phyloP scores from a whole-genome alignment of 23 tunicate genomes.

The Phallusia fumigata region DNA sequence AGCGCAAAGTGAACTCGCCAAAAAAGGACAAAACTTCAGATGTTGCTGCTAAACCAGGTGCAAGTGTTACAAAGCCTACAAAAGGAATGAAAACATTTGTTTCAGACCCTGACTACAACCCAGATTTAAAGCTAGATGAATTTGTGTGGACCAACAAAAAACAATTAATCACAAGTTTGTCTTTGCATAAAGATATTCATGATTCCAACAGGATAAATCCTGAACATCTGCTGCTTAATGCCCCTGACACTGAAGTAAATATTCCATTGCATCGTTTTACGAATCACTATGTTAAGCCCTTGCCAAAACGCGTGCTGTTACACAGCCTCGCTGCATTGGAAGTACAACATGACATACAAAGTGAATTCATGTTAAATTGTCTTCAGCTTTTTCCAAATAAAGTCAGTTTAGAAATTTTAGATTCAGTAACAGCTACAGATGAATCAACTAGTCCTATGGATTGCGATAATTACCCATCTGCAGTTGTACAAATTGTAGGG shows the following conservation, averaged over 20 bases:
- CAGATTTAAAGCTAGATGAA: background rate
- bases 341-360: background rate
- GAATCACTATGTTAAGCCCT: background rate
- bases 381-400: background rate
- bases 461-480: no score
- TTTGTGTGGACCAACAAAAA: background rate
- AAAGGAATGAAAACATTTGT: background rate
- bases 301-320: background rate
- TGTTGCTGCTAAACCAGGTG: background rate
- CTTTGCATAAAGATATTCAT: background rate
- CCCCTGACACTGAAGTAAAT: background rate
- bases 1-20: background rate
- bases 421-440: no score
- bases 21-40: background rate
- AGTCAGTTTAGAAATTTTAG: no score
- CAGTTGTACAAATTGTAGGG: no score
- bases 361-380: background rate
- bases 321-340: background rate
- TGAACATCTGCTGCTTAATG: background rate
- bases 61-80: background rate
- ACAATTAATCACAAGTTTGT: constrained; percentile 1
- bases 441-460: no score
- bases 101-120: constrained; percentile 13
- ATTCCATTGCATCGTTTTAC: background rate
- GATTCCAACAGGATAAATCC: background rate